Base-by-base conservation (phyloP, 2,797 vertebrate genomes). In the Halcyon smyrnensis region DNA sequence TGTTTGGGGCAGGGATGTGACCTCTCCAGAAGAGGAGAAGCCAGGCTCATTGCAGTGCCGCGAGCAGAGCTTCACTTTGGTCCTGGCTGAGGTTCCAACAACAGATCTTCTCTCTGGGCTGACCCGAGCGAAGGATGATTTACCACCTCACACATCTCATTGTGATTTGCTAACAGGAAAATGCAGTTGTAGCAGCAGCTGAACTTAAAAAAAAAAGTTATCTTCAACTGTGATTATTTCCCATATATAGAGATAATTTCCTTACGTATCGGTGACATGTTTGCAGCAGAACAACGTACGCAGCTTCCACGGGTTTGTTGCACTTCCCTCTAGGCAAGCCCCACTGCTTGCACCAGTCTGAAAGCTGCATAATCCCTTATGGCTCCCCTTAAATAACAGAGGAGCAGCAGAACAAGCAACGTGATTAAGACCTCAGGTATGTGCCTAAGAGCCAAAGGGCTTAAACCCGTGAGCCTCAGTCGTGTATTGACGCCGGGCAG, bases 1-100 rank as follows among this genome's bases (percentile, higher is more conserved):
- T 95, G 90, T 68, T 48, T 78, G 69, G 69, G 82, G 71, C 41
- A 46, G 56, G 75, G 84, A 93, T 12, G 5, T 46, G 89, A 94
- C 86, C 95, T 64, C 78, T 43, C 14, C 4, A 62, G 68, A 23
- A 21, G 36, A 70, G 43, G 18, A 64, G 19, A 80, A 92, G 39
- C 60, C 67, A 37, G 28, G 51, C 80, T 78, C 43, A 7, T 14
- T 0, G 10, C n/a, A 19, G 24, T 0, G 15, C 74, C 34, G 9
- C 0, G 1, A 69, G 41, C 1, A 1, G 23, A 25, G 43, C 50
- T 70, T 36, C 2, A 12, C 74, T 81, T 56, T 3, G n/a, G 53
- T 62, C 54, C 83, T 14, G 37, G 7, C 28, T 11, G 20, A 56
- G 51, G 23, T 43, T 74, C 68, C 3, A 1, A 10, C 25, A 1